Percentiles rank a stretch among this genome's conserved stretches.
Evolutionary conservation across 2,888 invertebrate species (phyloP).

Genomic region (Ormyrus pomaceus): DNA sequence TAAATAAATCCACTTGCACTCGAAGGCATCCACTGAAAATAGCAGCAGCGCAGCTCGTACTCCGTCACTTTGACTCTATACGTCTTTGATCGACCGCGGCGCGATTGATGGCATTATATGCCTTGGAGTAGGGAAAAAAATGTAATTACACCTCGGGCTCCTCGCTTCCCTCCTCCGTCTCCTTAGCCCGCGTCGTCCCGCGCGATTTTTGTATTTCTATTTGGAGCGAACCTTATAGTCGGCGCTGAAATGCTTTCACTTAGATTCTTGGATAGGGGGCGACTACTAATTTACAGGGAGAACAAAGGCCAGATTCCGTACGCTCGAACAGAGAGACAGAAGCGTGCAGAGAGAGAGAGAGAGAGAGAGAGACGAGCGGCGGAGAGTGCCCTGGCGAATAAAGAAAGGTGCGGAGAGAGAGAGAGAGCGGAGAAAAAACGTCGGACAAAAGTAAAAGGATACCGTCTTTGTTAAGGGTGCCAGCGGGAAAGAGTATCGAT

Average conservation of each 20-base stretch:
- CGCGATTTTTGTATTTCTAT: conserved; percentile 32
- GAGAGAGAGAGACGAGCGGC: too few species aligned
- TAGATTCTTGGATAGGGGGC: conserved; percentile 5
- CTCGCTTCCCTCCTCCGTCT: too few species aligned
- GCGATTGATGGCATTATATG: neutral
- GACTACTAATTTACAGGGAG: conserved; percentile 45
- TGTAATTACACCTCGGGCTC: conserved; percentile 24
- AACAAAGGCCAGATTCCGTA: conserved; percentile 31
- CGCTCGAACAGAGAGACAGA: conserved; percentile 6
- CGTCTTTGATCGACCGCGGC: conserved; percentile 12
- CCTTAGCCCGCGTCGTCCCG: too few species aligned
- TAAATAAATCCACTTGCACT: neutral
- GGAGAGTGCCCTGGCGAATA: too few species aligned
- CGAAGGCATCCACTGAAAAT: neutral
- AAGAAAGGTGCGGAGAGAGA: too few species aligned
- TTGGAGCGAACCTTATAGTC: neutral
- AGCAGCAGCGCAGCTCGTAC: neutral
- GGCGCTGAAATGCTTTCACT: conserved; percentile 1
- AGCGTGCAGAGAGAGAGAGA: neutral
- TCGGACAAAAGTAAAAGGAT: conserved; percentile 2
- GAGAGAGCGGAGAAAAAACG: too few species aligned
- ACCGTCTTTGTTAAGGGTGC: conserved; percentile 16
- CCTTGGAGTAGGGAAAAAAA: neutral
- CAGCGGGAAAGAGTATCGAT: conserved; percentile 21
- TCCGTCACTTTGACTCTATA: too few species aligned